These are phyloP conservation scores for Scaptomyza reducta DNA, from an alignment of 2,888 invertebrate species.

Conservation along the genomic window DNA sequence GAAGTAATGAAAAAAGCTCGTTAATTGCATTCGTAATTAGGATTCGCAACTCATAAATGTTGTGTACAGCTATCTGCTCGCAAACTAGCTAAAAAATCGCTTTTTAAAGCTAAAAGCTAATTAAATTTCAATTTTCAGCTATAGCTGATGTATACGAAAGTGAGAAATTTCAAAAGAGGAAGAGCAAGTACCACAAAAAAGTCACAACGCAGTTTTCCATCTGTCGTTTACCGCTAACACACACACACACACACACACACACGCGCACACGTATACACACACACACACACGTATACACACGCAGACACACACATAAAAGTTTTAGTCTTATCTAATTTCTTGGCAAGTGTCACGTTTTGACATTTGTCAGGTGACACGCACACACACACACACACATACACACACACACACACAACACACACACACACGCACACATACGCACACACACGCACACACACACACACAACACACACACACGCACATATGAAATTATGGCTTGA, in stretches of 20 bases:
- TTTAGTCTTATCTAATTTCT: conserved; percentile 79
- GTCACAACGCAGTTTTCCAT: conserved; percentile 33
- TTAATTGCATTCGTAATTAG: background rate
- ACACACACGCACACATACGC: conserved; percentile 44
- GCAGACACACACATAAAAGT: conserved; percentile 36
- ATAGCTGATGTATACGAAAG: background rate
- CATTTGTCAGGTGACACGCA: conserved; percentile 74
- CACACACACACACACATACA: conserved; percentile 47
- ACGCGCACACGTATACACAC: background rate
- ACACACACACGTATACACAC: background rate
- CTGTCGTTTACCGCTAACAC: conserved; percentile 12
- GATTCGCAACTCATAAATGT: background rate
- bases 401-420: conserved; percentile 13
- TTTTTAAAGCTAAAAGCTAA: too few species aligned
- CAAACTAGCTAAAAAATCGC: too few species aligned
- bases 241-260: background rate
- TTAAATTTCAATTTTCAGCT: conserved; percentile 5
- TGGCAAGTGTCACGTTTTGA: conserved; percentile 79
- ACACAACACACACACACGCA: conserved; percentile 14
- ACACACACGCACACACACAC: conserved; percentile 1
- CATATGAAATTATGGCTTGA: conserved; percentile 64
- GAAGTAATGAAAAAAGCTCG: background rate
- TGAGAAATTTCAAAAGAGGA: background rate
- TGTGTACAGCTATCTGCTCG: too few species aligned
- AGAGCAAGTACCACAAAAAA: background rate